phyloP scores from a whole-genome alignment of 2,797 vertebrate species.

The Tarsius wallacei region DNA sequence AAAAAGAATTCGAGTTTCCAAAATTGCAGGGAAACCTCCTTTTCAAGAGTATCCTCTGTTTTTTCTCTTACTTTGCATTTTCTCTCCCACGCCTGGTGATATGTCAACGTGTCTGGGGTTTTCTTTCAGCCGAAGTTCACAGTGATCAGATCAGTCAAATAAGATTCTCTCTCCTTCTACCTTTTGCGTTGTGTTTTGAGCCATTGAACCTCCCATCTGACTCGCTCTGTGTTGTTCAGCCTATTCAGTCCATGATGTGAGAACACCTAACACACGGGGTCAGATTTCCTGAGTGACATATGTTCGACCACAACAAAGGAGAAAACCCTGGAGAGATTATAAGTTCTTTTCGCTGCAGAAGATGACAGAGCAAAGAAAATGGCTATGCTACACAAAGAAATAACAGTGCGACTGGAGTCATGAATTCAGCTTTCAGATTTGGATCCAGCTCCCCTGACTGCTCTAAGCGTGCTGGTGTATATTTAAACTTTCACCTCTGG shows the following conservation, averaged over 20 bases:
- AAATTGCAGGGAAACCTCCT: slow-evolving; percentile 76
- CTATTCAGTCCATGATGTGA: slow-evolving; percentile 76
- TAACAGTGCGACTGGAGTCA: slow-evolving; percentile 77
- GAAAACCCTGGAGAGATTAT: slow-evolving; percentile 77
- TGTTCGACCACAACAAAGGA: slow-evolving; percentile 80
- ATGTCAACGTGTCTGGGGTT: slow-evolving; percentile 35
- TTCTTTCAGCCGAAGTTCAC: slow-evolving; percentile 76
- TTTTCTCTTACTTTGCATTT: slow-evolving; percentile 74
- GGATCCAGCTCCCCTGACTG: slow-evolving; percentile 30
- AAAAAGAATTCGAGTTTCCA: slow-evolving; percentile 73
- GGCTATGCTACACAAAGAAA: slow-evolving; percentile 69
- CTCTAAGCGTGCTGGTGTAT: not conserved
- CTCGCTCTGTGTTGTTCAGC: slow-evolving; percentile 83
- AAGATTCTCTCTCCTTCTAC: slow-evolving; percentile 67
- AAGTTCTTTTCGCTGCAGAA: slow-evolving; percentile 75
- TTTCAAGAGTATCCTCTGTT: slow-evolving; percentile 82
- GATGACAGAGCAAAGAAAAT: slow-evolving; percentile 80
- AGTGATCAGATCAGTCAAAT: slow-evolving; percentile 82
- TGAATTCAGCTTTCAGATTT: slow-evolving; percentile 47
- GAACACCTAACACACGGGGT: slow-evolving; percentile 77
- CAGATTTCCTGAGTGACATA: slow-evolving; percentile 80
- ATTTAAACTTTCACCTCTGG: slow-evolving; percentile 46
- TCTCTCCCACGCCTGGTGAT: slow-evolving; percentile 48
- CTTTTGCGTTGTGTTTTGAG: slow-evolving; percentile 72
- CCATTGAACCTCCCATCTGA: slow-evolving; percentile 80